Evolutionary conservation across 2,888 invertebrate genomes (phyloP), one percentile per base, ranked within the genome.

Genomic region (Elmis aenea): DNA sequence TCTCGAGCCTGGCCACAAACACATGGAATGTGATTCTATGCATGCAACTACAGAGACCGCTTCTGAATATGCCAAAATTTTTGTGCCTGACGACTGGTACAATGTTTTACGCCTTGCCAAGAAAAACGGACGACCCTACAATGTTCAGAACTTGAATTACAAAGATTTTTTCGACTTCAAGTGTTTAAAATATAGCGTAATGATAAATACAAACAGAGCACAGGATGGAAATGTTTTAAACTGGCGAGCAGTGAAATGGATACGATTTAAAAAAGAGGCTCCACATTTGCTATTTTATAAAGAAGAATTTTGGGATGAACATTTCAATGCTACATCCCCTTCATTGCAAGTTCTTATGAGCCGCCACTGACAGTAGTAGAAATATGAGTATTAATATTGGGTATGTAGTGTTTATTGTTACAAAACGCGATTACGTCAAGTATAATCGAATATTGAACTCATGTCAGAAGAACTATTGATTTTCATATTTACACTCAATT

Each of bases 11-110:
- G 39, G 39, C 2, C 43, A 43, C 23, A 41, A 25, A 3, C 38
- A 43, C 26, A 40, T 41, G 34, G 35, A 35, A 24, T 42, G 25
- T 11, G 20, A 29, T 11, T 29, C 29, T 2, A 29, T 29, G 12
- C 29, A 29, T n/a, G 20, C 21, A 5, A 32, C 34, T 15, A 42
- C 38, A 9, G 37, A 45, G 27, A 24, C 31, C 16, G 39, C 39
- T 11, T 43, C 43, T 24, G 27, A 39, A 12, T 31, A 39, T 24
- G 43, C 39, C 12, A 32, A 43, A 32, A 43, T 43, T 21, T 39
- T 28, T 14, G 33, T 22, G 12, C 40, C 44, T 14, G 35, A 40
- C 12, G 44, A 40, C 35, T 39, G 39, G 40, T 25, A 24, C 10
- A 28, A 15, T 28, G 18, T 28, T 9, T 11, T 18, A 3, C 10